A percentile compares a stretch with the other conserved stretches of the same genome.
Evolutionary conservation across 2,113 vertebrate species (phyloP).

Genomic region (Trochalopteron elliotii): DNA sequence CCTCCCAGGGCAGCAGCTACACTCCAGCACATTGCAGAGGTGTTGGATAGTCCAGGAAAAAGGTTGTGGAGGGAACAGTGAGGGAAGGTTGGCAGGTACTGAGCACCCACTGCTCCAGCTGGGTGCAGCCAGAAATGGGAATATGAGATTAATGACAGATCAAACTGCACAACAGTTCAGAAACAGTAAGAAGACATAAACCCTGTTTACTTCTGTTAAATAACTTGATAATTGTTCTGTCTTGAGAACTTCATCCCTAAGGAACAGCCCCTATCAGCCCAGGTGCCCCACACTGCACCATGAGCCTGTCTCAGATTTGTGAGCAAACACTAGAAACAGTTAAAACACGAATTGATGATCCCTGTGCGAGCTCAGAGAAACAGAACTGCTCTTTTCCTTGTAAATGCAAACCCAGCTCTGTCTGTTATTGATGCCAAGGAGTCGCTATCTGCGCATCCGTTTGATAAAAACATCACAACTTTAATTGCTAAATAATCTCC

Average conservation of each 20-base stretch:
- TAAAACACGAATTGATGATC: not conserved
- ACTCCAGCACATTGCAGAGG: not conserved
- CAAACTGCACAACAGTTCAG: not conserved
- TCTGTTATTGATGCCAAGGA: not conserved
- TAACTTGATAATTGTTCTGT: not conserved
- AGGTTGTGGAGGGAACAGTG: not conserved
- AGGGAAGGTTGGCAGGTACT: not conserved
- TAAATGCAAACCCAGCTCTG: not conserved
- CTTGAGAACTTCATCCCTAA: not conserved
- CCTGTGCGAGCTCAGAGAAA: not conserved
- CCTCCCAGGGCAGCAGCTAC: not conserved
- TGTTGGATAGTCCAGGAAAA: not conserved
- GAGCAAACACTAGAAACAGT: not conserved
- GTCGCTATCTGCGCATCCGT: not conserved
- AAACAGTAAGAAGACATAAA: not conserved
- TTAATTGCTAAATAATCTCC: conserved; percentile 38
- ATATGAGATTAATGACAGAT: not conserved
- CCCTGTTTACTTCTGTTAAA: not conserved
- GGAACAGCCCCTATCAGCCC: not conserved
- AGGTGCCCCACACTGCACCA: not conserved
- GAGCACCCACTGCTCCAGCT: not conserved
- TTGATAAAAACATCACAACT: conserved; percentile 8
- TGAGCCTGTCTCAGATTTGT: not conserved
- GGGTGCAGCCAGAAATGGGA: fast-evolving
- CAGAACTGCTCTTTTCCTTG: not conserved